Percentiles rank a stretch among this genome's conserved stretches.
These are phyloP conservation scores for Lethenteron reissneri DNA, from an alignment of 2,113 vertebrate species.

Conservation along the genomic window DNA sequence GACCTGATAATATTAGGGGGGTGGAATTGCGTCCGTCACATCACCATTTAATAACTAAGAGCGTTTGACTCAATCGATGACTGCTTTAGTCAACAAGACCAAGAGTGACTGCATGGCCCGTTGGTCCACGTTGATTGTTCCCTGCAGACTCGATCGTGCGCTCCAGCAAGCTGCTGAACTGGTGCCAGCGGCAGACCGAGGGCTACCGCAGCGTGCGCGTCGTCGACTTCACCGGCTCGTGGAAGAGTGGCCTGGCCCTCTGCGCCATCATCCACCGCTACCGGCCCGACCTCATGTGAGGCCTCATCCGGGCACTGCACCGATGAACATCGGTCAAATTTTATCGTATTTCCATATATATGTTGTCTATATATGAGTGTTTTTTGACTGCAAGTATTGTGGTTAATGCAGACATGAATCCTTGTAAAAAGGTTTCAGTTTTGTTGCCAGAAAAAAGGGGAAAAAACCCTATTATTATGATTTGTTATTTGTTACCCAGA, in stretches of 20 bases:
- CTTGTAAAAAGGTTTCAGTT: too few relatives aligned
- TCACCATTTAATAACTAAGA: too few relatives aligned
- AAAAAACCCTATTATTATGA: too few relatives aligned
- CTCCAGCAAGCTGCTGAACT: slow-evolving; percentile 71
- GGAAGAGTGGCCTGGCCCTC: slow-evolving; percentile 85
- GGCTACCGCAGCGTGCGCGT: slow-evolving; percentile 65
- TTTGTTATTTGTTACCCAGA: too few relatives aligned
- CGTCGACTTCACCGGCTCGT: slow-evolving; percentile 74
- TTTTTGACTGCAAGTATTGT: too few relatives aligned
- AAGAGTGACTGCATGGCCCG: background rate
- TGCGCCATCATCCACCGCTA: slow-evolving; percentile 85
- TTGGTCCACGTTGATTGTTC: slow-evolving; percentile 7
- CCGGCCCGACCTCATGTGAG: slow-evolving; percentile 88
- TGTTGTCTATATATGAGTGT: too few relatives aligned
- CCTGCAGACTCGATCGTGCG: slow-evolving; percentile 64
- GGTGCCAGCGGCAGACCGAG: slow-evolving; percentile 92
- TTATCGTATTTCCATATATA: too few relatives aligned
- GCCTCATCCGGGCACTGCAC: slow-evolving; percentile 7
- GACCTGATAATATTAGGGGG: slow-evolving; percentile 9
- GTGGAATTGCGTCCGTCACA: too few relatives aligned
- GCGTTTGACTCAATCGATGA: background rate
- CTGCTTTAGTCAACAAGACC: background rate
- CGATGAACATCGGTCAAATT: too few relatives aligned
- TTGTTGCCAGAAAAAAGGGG: too few relatives aligned
- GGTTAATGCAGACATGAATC: too few relatives aligned